Conservation (phyloP, 2,888 invertebrate species). For the Drosophila nr. fundita region DNA sequence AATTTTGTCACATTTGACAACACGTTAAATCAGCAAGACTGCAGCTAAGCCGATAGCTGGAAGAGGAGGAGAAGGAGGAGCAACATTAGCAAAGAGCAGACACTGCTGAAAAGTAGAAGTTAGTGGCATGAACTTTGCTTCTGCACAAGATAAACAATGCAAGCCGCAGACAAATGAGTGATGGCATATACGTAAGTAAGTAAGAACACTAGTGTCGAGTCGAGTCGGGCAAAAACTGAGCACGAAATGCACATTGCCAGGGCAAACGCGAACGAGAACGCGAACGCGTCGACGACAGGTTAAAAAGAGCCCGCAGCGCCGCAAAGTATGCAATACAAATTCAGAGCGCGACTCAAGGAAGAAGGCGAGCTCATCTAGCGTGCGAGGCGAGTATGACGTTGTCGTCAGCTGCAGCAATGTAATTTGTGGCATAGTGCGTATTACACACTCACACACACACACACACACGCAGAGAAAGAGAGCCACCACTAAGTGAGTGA, state of each 20-base stretch:
- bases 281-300: conserved; percentile 62
- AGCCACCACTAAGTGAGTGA: conserved; percentile 72
- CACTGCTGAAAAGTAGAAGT: conserved; percentile 37
- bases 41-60: conserved; percentile 20
- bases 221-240: conserved; percentile 6
- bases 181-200: conserved; percentile 51
- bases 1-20: conserved; percentile 82
- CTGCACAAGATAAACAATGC: conserved; percentile 65
- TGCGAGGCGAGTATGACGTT: conserved; percentile 38
- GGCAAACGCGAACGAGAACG: conserved; percentile 1
- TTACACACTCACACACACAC: conserved; percentile 31
- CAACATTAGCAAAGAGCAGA: conserved; percentile 26
- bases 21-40: conserved; percentile 71
- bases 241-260: conserved; percentile 40
- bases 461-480: not conserved
- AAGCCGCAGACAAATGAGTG: conserved; percentile 75
- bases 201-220: not conserved
- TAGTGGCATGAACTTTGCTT: conserved; percentile 43
- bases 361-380: conserved; percentile 49
- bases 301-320: conserved; percentile 56
- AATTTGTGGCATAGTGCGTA: conserved; percentile 67
- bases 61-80: not conserved
- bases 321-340: conserved; percentile 74
- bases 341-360: conserved; percentile 47
- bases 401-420: conserved; percentile 70